These are phyloP conservation scores for Spialia ferax DNA, from an alignment of 2,888 invertebrate genomes.

Conservation along the genomic window DNA sequence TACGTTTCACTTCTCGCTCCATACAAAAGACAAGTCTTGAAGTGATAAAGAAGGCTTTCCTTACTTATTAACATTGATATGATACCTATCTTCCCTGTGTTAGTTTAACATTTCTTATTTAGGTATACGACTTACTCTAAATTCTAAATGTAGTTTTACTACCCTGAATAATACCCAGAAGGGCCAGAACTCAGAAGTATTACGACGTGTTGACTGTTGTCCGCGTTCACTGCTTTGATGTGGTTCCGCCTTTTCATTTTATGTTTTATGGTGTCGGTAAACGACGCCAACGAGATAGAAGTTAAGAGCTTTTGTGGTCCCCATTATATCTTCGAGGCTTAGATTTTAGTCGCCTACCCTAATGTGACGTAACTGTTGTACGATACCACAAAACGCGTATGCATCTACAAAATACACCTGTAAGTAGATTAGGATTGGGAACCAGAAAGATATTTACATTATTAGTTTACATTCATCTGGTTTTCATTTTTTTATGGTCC, in stretches of 20 bases:
- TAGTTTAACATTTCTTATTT: not conserved
- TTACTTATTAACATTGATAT: not conserved
- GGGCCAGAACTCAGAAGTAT: no score
- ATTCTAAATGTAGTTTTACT: constrained; percentile 3
- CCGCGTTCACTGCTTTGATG: constrained; percentile 13
- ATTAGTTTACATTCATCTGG: no score
- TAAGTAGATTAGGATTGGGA: no score
- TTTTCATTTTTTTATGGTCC: no score
- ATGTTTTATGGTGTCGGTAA: constrained; percentile 24
- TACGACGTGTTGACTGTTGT: constrained; percentile 1
- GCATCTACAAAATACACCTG: no score
- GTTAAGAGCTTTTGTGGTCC: not conserved
- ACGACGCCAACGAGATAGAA: constrained; percentile 5
- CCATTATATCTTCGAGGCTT: not conserved
- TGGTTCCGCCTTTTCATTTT: constrained; percentile 29
- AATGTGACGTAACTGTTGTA: not conserved
- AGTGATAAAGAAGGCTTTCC: not conserved
- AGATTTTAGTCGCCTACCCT: not conserved
- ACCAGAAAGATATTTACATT: no score
- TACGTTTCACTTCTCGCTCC: constrained; percentile 1
- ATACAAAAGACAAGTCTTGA: not conserved
- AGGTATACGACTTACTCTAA: not conserved
- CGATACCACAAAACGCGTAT: no score
- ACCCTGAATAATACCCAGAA: not conserved
- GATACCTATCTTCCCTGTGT: not conserved